Conservation (phyloP, 2,888 invertebrate genomes). For the Parnassius orleans region DNA sequence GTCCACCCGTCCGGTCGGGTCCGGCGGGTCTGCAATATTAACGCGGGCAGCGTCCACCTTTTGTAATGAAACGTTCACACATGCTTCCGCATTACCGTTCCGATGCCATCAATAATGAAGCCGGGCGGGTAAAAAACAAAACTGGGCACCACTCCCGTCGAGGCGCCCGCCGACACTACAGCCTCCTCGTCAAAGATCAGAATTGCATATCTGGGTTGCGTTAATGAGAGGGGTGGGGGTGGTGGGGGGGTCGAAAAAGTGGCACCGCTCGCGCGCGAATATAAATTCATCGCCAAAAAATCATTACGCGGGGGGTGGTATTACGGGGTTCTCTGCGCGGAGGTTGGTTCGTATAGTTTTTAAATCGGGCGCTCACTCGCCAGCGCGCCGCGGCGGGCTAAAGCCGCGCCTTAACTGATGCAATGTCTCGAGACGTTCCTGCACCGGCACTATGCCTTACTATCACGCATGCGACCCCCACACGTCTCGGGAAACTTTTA, state of each 20-base stretch:
- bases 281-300: constrained; percentile 92
- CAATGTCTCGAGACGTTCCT: constrained; percentile 33
- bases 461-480: constrained; percentile 56
- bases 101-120: constrained; percentile 82
- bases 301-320: constrained; percentile 90
- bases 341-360: constrained; percentile 76
- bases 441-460: constrained; percentile 47
- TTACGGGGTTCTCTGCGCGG: constrained; percentile 81
- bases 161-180: constrained; percentile 80
- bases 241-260: constrained; percentile 77
- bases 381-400: constrained; percentile 71
- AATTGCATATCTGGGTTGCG: constrained; percentile 85
- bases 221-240: constrained; percentile 81
- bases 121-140: constrained; percentile 81
- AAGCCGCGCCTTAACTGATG: constrained; percentile 62
- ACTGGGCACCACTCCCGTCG: constrained; percentile 77
- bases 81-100: constrained; percentile 81
- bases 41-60: constrained; percentile 79
- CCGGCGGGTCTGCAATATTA: constrained; percentile 79
- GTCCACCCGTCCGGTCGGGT: constrained; percentile 78
- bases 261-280: constrained; percentile 84
- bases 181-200: constrained; percentile 83
- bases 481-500: constrained; percentile 25
- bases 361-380: constrained; percentile 78
- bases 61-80: constrained; percentile 81